Evolutionary conservation across 2,113 vertebrate genomes (phyloP), one percentile per base, ranked within the genome.

Genomic region (Stegastes partitus): DNA sequence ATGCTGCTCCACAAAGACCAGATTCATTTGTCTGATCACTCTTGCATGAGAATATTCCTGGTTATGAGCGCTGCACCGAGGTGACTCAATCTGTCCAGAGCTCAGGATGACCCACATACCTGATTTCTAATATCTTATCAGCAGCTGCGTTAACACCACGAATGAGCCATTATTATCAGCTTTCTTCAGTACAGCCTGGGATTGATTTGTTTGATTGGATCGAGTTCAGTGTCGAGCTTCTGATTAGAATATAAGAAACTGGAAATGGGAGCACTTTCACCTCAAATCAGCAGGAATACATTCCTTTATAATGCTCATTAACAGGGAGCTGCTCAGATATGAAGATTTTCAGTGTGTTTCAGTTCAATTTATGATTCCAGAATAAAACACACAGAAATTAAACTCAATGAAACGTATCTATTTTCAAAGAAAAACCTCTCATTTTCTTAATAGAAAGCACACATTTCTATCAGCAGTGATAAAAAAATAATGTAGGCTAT

Each of bases 21-120:
- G 62, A 73, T 74, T 82, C 53, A 55, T 69, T 75, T 45, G 75
- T 55, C 28, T 3, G 63, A 64, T 85, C 69, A 3, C 65, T 85
- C 66, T 34, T 22, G 64, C 12, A 5, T 72, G 65, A 11, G 55
- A 49, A 76, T 14, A 5, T 7, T 1, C 37, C 31, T 44, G 57
- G 62, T 68, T 42, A 51, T 42, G 50, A 81, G 64, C 49, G 70
- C 47, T 61, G 71, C 44, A 34, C 58, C 26, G 1, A 57, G 39
- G 22, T 22, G 63, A 67, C 49, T 57, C 54, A 57, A 31, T 64
- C 31, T 31, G 44, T 72, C 25, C 50, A 19, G 66, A 49, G 69
- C 26, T 25, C 10, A 28, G n/a, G 70, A 61, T 55, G 59, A 77
- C 44, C 67, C 56, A 58, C 39, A 70, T 44, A 39, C 18, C 37